phyloP scores from a whole-genome alignment of 2,888 invertebrate species.

The Mechanitis mazaeus region DNA sequence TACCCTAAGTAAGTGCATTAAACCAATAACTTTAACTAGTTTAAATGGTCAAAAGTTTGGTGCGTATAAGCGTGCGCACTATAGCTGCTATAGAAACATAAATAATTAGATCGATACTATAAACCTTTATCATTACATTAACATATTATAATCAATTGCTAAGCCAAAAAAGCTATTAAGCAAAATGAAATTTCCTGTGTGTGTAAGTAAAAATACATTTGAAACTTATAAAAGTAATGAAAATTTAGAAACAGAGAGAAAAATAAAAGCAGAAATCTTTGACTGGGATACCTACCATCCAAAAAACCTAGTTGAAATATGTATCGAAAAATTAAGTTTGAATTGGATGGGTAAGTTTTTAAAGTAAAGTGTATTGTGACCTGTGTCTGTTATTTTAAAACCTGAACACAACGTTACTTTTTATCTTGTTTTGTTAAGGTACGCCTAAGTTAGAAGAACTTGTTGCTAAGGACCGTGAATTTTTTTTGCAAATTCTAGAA shows the following conservation, averaged over 20 bases:
- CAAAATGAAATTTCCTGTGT: slow-evolving; percentile 52
- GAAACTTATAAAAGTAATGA: slow-evolving; percentile 58
- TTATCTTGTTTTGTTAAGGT: slow-evolving; percentile 38
- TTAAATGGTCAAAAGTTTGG: no score
- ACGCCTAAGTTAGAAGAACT: slow-evolving; percentile 54
- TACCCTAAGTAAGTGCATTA: no score
- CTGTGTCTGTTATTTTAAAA: not conserved
- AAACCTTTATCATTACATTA: no score
- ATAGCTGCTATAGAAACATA: no score
- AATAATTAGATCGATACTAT: no score
- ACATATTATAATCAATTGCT: no score
- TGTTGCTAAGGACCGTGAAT: slow-evolving; percentile 61
- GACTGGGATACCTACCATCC: slow-evolving; percentile 70
- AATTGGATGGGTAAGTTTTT: slow-evolving; percentile 59
- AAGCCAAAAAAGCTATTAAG: not conserved
- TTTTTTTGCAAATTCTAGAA: slow-evolving; percentile 60
- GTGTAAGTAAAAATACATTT: slow-evolving; percentile 59
- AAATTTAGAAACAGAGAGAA: slow-evolving; percentile 56
- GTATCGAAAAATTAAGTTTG: slow-evolving; percentile 66
- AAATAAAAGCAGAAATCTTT: slow-evolving; percentile 70
- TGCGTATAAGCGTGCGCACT: no score
- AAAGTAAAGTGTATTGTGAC: not conserved
- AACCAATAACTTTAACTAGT: no score
- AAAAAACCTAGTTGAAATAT: slow-evolving; percentile 62
- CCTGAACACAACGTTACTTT: not conserved